Base-by-base conservation (phyloP, 2,888 invertebrate genomes). In the Eupithecia exiguata region DNA sequence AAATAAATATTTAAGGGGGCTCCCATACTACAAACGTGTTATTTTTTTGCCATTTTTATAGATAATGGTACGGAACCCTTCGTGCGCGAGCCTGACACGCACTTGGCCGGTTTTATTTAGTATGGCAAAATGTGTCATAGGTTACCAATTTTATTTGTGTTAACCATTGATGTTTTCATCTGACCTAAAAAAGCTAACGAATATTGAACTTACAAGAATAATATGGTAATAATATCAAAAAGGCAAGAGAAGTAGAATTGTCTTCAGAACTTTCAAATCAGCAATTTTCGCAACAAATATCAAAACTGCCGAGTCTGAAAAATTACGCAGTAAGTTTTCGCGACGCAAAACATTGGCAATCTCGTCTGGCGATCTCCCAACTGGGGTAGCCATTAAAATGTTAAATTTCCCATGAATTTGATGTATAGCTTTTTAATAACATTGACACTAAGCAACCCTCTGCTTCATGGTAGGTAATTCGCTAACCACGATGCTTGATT, bases 381-480 rank as follows among this genome's bases (percentile, higher is more conserved):
- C 74, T 69, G 40, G 67, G 71, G 58, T 63, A 68, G 68, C 72
- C 71, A 72, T 77, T 74, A 72, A 36, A 74, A 63, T 74, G 72
- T 74, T 77, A 71, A 72, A 77, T 77, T 77, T 74, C 21, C 72
- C 70, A 72, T 74, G 72, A 72, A 72, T 70, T 76, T 72, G 76
- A 74, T 63, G 63, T 25, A 74, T 70, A 68, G 71, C 1, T 69
- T 71, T 69, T 76, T 68, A 71, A 76, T 76, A 40, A 69, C 73
- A 46, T 69, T 70, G 70, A 40, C 63, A 58, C 58, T 25, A 61
- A 72, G 30, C 61, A 21, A 61, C 61, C 25, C 61, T 30, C 61
- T 30, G 5, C 30, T 25, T 25, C 25, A 14, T 58, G 16, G 12
- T 49, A 49, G 38, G 40, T 53, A 12, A 9, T n/a, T 49, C 10